phyloP scores from a whole-genome alignment of 2,888 invertebrate species.

The Caenorhabditis imperialis region DNA sequence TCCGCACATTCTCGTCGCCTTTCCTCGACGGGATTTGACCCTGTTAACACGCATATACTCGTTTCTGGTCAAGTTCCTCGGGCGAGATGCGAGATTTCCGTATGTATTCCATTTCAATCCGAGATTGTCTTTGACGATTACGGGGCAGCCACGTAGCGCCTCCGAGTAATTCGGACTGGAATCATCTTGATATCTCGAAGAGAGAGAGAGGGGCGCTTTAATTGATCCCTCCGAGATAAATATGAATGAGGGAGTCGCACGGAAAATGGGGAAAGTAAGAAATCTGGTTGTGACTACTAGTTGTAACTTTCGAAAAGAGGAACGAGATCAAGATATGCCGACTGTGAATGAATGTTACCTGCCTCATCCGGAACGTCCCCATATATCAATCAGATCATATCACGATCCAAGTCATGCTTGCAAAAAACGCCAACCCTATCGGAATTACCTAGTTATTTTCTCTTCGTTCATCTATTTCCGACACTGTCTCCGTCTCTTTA shows the following conservation, averaged over 20 bases:
- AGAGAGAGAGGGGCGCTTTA: neutral
- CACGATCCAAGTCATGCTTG: no score
- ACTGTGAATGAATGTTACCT: no score
- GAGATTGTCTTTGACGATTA: constrained; percentile 32
- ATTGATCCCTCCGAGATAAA: no score
- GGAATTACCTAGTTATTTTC: constrained; percentile 23
- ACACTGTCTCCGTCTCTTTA: constrained; percentile 15
- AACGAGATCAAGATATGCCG: no score
- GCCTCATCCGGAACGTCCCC: no score
- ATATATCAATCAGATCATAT: no score
- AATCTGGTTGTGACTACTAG: no score
- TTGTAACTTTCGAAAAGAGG: no score
- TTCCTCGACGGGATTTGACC: constrained; percentile 12
- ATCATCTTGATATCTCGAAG: constrained; percentile 1
- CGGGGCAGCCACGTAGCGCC: constrained; percentile 9
- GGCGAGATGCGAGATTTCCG: constrained; percentile 21
- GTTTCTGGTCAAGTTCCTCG: constrained; percentile 27
- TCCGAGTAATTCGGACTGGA: constrained; percentile 22
- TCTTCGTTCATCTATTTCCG: constrained; percentile 18
- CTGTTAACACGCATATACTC: constrained; percentile 40
- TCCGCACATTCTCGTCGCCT: constrained; percentile 32
- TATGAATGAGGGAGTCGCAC: no score
- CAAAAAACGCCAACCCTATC: neutral
- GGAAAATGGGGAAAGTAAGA: no score
- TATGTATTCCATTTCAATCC: constrained; percentile 4